Conservation (phyloP, 2,797 vertebrate species). For the Eidolon dupreanum region DNA sequence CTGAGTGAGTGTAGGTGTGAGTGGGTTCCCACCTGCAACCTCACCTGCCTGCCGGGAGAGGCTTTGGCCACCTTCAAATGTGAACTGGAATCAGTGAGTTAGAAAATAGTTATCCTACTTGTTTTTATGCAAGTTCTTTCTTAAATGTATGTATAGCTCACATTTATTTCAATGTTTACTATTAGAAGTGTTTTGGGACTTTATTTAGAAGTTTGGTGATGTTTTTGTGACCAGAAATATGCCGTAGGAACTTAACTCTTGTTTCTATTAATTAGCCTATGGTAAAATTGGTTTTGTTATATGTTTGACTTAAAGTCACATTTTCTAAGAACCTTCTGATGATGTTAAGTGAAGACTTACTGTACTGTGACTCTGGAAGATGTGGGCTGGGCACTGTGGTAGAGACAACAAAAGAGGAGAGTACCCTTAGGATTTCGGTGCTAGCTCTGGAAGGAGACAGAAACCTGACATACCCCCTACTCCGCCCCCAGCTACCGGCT, state of each 20-base stretch:
- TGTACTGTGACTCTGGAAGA: neutral
- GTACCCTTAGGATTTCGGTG: neutral
- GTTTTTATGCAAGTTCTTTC: neutral
- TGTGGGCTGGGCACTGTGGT: neutral
- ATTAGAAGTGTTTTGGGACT: neutral
- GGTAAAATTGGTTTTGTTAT: neutral
- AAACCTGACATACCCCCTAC: neutral
- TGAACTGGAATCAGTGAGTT: neutral
- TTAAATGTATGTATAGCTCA: neutral
- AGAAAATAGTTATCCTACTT: neutral
- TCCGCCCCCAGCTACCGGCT: too few relatives aligned
- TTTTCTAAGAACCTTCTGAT: neutral
- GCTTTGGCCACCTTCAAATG: neutral
- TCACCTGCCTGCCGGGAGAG: neutral
- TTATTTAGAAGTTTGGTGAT: neutral
- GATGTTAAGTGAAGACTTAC: neutral
- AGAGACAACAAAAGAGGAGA: neutral
- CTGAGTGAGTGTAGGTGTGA: neutral
- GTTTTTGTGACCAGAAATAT: neutral
- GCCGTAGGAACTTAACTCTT: too few relatives aligned
- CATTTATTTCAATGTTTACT: neutral
- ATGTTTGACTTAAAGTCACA: neutral
- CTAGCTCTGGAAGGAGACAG: neutral
- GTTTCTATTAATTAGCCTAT: neutral
- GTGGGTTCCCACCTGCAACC: neutral